Percentiles rank a stretch among this genome's conserved stretches.
Conservation (phyloP, 2,113 vertebrate species). For the Gambusia affinis region DNA sequence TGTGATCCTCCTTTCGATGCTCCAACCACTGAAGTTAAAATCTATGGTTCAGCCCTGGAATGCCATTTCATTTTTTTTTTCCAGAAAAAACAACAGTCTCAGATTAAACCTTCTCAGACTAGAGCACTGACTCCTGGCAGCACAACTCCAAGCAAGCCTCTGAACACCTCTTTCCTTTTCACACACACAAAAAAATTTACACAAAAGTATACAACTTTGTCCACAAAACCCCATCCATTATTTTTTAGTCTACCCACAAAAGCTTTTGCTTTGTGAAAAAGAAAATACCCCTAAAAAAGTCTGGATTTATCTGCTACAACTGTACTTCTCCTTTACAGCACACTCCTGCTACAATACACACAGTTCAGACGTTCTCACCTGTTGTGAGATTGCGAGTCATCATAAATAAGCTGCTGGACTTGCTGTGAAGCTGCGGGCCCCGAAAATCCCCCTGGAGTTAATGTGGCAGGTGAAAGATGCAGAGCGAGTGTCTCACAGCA, state of each 20-base stretch:
- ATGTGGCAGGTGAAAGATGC: slow-evolving; percentile 37
- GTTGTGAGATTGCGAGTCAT: slow-evolving; percentile 48
- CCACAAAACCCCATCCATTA: slow-evolving; percentile 8
- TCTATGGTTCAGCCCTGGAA: slow-evolving; percentile 36
- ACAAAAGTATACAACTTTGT: slow-evolving; percentile 5
- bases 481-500: slow-evolving; percentile 25
- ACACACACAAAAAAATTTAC: background rate
- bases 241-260: background rate
- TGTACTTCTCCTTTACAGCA: slow-evolving; percentile 4
- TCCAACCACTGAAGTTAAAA: slow-evolving; percentile 36
- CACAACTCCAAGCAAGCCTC: slow-evolving; percentile 23
- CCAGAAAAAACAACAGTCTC: slow-evolving; percentile 54
- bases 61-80: slow-evolving; percentile 24
- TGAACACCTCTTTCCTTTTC: slow-evolving; percentile 18
- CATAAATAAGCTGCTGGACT: slow-evolving; percentile 38
- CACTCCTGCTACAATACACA: slow-evolving; percentile 23
- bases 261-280: background rate
- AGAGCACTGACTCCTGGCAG: slow-evolving; percentile 36
- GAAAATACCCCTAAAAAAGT: background rate
- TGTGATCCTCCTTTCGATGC: background rate
- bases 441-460: slow-evolving; percentile 39
- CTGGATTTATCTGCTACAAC: background rate
- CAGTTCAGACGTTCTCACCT: slow-evolving; percentile 47
- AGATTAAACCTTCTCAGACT: slow-evolving; percentile 49
- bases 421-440: slow-evolving; percentile 26